Evolutionary conservation across 92 coral and sea anemone genomes (phyloP).

Genomic region (Hydrozoanthus gracilis): DNA sequence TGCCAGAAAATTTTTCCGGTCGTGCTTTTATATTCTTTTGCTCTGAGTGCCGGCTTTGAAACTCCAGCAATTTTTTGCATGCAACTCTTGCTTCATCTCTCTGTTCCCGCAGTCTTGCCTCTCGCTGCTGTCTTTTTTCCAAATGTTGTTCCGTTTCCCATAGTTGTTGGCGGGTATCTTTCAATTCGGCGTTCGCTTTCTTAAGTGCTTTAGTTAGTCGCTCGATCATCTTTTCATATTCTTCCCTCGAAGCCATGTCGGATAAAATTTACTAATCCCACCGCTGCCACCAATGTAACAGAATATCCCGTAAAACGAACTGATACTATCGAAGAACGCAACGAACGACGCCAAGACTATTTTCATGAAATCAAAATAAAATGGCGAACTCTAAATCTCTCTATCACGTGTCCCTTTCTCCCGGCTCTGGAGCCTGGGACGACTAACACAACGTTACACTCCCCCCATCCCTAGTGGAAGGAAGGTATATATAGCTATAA

Average conservation of each 20-base stretch:
- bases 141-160: conserved; percentile 9
- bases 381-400: conserved; percentile 34
- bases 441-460: conserved; percentile 40
- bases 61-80: conserved; percentile 13
- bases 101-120: conserved; percentile 18
- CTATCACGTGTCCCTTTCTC: conserved; percentile 33
- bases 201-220: background rate
- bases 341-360: conserved; percentile 34
- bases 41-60: conserved; percentile 17
- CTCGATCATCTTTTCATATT: conserved; percentile 2
- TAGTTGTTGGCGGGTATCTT: conserved; percentile 3
- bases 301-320: conserved; percentile 38
- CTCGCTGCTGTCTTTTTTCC: conserved; percentile 17
- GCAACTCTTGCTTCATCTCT: conserved; percentile 19
- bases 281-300: conserved; percentile 32
- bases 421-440: conserved; percentile 44
- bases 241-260: conserved; percentile 9
- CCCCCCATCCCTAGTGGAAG: too few species aligned
- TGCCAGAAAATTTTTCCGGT: conserved; percentile 5
- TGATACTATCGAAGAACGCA: conserved; percentile 34
- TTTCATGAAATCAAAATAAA: conserved; percentile 27
- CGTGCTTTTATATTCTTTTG: conserved; percentile 13
- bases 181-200: background rate
- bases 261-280: background rate
- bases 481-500: too few species aligned